Percentiles rank a stretch among this genome's conserved stretches.
phyloP scores from a whole-genome alignment of 2,113 vertebrate genomes.

The Lucifuga dentata region DNA sequence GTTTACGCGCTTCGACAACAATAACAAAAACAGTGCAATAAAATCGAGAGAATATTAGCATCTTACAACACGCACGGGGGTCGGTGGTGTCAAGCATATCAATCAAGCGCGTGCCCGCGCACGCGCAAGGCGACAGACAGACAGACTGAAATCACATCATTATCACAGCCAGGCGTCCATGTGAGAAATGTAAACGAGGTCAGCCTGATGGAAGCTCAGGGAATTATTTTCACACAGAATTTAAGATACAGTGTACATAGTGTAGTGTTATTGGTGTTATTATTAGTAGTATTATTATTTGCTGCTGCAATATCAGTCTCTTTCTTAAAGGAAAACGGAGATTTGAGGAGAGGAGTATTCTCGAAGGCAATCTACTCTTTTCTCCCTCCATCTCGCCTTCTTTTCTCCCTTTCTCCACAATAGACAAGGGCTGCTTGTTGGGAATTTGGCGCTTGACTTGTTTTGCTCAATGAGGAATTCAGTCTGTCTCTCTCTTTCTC shows the following conservation, averaged over 20 bases:
- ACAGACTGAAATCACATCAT: conserved; percentile 28
- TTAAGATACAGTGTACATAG: too few species aligned
- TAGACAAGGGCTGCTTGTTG: conserved; percentile 64
- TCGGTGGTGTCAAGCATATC: conserved; percentile 29
- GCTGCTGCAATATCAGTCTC: background rate
- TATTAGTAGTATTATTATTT: background rate
- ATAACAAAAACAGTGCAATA: conserved; percentile 10
- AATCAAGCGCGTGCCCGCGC: conserved; percentile 42
- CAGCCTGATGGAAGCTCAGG: conserved; percentile 5
- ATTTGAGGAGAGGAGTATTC: background rate
- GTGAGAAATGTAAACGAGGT: conserved; percentile 49
- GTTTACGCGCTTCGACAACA: conserved; percentile 27
- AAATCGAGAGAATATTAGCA: background rate
- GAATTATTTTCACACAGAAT: too few species aligned
- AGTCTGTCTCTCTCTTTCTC: background rate
- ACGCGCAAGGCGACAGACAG: conserved; percentile 57
- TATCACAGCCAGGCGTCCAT: conserved; percentile 13
- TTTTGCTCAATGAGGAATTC: conserved; percentile 48
- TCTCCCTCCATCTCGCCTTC: background rate
- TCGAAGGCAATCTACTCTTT: background rate
- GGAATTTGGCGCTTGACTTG: conserved; percentile 67
- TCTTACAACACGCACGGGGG: conserved; percentile 33
- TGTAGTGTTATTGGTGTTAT: too few species aligned
- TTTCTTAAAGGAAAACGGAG: background rate
- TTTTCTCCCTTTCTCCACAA: conserved; percentile 19